Percentiles rank a stretch among this genome's conserved stretches.
Conservation (phyloP, 2,113 vertebrate genomes). For the Oncorhynchus keta region DNA sequence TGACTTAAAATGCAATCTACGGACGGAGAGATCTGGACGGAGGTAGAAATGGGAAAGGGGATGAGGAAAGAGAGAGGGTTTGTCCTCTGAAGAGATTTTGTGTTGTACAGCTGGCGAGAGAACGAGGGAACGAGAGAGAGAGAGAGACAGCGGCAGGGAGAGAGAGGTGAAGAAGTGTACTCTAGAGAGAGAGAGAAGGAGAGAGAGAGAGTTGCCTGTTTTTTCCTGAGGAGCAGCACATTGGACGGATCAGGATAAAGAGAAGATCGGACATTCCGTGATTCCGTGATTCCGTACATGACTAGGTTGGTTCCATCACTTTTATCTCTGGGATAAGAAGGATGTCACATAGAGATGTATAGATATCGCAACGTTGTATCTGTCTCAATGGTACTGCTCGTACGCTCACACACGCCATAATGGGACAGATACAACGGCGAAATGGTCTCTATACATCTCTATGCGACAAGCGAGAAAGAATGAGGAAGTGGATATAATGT, state of each 20-base stretch:
- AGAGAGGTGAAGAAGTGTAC: background rate
- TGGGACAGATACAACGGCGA: no score
- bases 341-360: no score
- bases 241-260: background rate
- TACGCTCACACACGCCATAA: no score
- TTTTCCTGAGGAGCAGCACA: background rate
- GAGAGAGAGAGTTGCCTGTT: background rate
- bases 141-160: background rate
- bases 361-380: no score
- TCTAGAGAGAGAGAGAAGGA: background rate
- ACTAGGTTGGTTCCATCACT: background rate
- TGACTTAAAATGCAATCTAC: background rate
- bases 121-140: background rate
- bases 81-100: background rate
- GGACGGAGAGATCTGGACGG: background rate
- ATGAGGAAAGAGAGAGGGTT: background rate
- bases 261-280: background rate
- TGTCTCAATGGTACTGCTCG: no score
- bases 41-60: background rate
- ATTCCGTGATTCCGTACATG: background rate
- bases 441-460: no score
- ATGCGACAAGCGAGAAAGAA: no score
- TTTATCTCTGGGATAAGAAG: no score
- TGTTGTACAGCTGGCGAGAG: background rate
- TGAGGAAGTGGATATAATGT: no score